Base-by-base conservation (phyloP, 2,888 invertebrate species). In the Esperia sulphurella region DNA sequence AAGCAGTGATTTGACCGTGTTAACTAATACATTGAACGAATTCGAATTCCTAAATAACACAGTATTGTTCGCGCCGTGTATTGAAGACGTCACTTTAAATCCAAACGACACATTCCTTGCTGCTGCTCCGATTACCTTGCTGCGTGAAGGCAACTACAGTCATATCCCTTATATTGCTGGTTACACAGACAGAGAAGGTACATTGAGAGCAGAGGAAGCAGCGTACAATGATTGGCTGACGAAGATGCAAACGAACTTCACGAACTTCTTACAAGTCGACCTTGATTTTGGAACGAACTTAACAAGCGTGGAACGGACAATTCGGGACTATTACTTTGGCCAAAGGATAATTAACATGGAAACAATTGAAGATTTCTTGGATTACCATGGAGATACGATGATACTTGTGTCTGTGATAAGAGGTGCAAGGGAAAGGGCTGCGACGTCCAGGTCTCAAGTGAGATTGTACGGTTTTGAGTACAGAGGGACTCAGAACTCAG, bases 51-150 rank as follows among this genome's bases (percentile, higher is more conserved):
- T 56, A 14, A 84, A 88, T 40, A 84, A 85, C 48, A 78, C 85
- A 0, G 65, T 75, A 8, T 54, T 84, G 9, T 89, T 89, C 47
- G 86, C 84, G 0, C 89, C 89, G 1, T 89, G 89, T 46, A 59
- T 89, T 8, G 89, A 89, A 58, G 71, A 79, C 45, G 12, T 43
- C 7, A 54, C 63, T 30, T 47, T 70, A 0, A 68, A 66, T 14
- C 49, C 62, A 1, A 73, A 75, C 41, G 67, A 72, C 1, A 72
- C 79, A 4, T 65, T 87, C 14, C 52, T 89, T 1, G 50, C 64
- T 9, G 77, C 79, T 35, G 73, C 79, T 14, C 89, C 89, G 1
- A 65, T 83, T 13, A 68, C 79, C 44, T 47, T 79, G 29, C 44
- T 89, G 1, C 70, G 59, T 51, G 64, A 71, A 28, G 80, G 80